phyloP scores from a whole-genome alignment of 2,113 vertebrate genomes.

The Alaudala cheleensis region DNA sequence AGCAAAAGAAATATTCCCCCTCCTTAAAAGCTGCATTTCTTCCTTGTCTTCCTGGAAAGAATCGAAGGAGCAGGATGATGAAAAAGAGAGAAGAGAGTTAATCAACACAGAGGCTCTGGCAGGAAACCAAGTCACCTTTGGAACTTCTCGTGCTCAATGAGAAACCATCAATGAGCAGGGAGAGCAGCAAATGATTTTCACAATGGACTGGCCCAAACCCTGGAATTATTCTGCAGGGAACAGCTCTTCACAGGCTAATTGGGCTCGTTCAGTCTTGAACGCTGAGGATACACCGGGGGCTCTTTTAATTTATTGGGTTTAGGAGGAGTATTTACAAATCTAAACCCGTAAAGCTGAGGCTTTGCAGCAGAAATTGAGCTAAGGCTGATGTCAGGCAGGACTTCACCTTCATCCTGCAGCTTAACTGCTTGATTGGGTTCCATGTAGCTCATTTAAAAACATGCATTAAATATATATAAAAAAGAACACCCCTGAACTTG shows the following conservation, averaged over 20 bases:
- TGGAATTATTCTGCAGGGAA: constrained; percentile 14
- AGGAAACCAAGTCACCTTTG: background rate
- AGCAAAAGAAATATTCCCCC: background rate
- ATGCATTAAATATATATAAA: background rate
- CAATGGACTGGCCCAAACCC: background rate
- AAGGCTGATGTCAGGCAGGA: background rate
- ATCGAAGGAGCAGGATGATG: background rate
- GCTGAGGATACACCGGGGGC: background rate
- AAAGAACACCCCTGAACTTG: background rate
- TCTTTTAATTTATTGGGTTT: constrained; percentile 35
- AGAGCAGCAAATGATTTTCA: background rate
- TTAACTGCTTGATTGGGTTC: background rate
- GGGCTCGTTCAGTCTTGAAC: background rate
- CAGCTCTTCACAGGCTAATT: constrained; percentile 39
- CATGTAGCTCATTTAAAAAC: background rate
- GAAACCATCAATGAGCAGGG: background rate
- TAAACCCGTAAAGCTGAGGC: background rate
- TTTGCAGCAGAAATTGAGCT: constrained; percentile 20
- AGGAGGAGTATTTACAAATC: constrained; percentile 42
- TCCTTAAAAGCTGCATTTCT: background rate
- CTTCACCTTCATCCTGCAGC: constrained; percentile 2
- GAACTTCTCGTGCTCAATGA: background rate
- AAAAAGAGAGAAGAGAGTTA: background rate
- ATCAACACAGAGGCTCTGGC: background rate
- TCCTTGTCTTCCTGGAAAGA: background rate